Evolutionary conservation across 2,797 vertebrate genomes (phyloP), one percentile per base, ranked within the genome.

Genomic region (Acipenser ruthenus): DNA sequence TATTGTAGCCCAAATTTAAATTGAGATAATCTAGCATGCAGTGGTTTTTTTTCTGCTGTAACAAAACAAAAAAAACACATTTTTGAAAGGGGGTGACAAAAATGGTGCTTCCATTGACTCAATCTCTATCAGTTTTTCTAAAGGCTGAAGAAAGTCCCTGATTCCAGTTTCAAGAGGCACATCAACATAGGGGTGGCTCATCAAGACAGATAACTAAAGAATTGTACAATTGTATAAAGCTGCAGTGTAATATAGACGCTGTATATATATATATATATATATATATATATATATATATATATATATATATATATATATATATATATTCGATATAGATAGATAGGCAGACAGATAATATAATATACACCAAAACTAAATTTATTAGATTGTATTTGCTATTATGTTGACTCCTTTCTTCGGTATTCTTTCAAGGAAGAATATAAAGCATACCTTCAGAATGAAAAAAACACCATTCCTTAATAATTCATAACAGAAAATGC

Each of bases 181-280:
- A 15, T 52, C 37, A 53, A 47, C 47, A 65, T 55, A 37, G 15
- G 51, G 50, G n/a, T n/a, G 55, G 53, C 37, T 48, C 59, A 49
- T 13, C 55, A 49, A 66, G 48, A 60, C 51, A 49, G 13, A 47
- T 50, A 12, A 13, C 58, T 5, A 37, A 58, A 58, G 2, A 58
- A n/a, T 10, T 58, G 55, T 58, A n/a, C 55, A 6, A n/a, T 60
- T 66, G 49, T 60, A 50, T 66, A 66, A 66, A 66, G 65, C 58
- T 66, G 65, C 58, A 51, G 15, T 66, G n/a, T 65, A 59, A 49
- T 49, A 49, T 58, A 49, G 37, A 37, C 37, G 37, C 37, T 50
- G 3, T 8, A n/a, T 63, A 58, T n/a, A 50, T 50, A 49, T 62
- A 53, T 52, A 51, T 11, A 12, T 47, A 55, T 11, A n/a, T 55